Conservation (phyloP, 2,797 vertebrate species). For the Anableps anableps region DNA sequence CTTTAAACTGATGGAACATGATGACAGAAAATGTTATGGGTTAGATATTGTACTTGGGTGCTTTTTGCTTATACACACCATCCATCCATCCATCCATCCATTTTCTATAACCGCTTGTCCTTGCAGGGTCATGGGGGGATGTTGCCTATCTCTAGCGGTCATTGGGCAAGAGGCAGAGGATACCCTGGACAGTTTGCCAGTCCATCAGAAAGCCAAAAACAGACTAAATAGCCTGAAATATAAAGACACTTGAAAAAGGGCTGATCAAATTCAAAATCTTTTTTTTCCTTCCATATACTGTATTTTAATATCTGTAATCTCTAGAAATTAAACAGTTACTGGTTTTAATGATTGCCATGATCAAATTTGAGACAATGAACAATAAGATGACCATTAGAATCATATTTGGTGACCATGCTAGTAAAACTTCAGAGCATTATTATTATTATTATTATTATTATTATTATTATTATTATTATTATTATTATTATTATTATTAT, state of each 20-base stretch:
- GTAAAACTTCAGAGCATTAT: not conserved
- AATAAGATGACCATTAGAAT: not conserved
- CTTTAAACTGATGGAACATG: not conserved
- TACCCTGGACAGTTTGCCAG: too few species aligned
- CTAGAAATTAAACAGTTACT: too few species aligned
- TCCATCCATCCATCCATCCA: too few species aligned
- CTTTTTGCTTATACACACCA: not conserved
- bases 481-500: not conserved
- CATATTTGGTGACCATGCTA: not conserved
- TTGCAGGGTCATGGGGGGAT: not conserved
- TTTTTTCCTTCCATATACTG: too few species aligned
- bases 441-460: not conserved
- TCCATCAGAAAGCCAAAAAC: too few species aligned
- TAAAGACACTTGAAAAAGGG: too few species aligned
- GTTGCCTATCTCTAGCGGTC: too few species aligned
- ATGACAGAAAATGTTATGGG: not conserved
- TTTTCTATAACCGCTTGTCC: too few species aligned
- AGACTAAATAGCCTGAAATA: too few species aligned
- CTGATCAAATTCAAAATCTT: too few species aligned
- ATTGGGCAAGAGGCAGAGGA: too few species aligned
- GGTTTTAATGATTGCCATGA: not conserved
- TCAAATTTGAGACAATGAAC: not conserved
- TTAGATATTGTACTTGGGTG: not conserved
- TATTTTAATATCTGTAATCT: too few species aligned
- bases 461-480: not conserved